Evolutionary conservation across 1,140 invertebrate genomes (phyloP).

Genomic region (Globodera rostochiensis): DNA sequence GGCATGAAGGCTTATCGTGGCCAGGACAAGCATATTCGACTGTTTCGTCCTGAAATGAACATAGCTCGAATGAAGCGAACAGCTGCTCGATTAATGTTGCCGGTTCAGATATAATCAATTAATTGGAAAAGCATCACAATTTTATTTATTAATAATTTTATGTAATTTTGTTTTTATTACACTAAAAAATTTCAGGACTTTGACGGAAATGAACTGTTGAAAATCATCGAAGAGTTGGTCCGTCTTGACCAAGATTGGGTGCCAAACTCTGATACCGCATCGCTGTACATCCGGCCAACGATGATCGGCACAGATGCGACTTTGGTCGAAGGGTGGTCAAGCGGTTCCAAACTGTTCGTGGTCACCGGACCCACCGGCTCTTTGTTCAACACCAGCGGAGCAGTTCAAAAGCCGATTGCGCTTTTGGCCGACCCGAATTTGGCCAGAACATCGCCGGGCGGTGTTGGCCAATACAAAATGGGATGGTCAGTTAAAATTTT

Average conservation of each 20-base stretch:
- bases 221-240: constrained; percentile 83
- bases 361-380: constrained; percentile 86
- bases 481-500: constrained; percentile 74
- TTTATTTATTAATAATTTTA: no score
- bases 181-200: constrained; percentile 72
- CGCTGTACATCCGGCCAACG: constrained; percentile 92
- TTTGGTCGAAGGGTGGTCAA: constrained; percentile 70
- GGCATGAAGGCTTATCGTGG: constrained; percentile 96
- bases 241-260: constrained; percentile 92
- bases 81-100: constrained; percentile 81
- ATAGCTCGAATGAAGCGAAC: constrained; percentile 88
- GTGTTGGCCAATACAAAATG: constrained; percentile 89
- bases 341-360: constrained; percentile 83
- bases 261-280: constrained; percentile 79
- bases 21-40: constrained; percentile 83
- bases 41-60: constrained; percentile 93
- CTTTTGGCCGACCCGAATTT: constrained; percentile 79
- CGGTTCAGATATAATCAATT: constrained; percentile 67
- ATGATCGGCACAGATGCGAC: constrained; percentile 93
- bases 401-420: constrained; percentile 75
- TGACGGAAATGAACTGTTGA: constrained; percentile 82
- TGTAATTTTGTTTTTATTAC: not conserved
- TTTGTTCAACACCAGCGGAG: constrained; percentile 76
- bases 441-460: constrained; percentile 90
- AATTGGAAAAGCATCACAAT: not conserved